These are phyloP conservation scores for Cottus gobio DNA, from an alignment of 2,113 vertebrate species.

Conservation along the genomic window DNA sequence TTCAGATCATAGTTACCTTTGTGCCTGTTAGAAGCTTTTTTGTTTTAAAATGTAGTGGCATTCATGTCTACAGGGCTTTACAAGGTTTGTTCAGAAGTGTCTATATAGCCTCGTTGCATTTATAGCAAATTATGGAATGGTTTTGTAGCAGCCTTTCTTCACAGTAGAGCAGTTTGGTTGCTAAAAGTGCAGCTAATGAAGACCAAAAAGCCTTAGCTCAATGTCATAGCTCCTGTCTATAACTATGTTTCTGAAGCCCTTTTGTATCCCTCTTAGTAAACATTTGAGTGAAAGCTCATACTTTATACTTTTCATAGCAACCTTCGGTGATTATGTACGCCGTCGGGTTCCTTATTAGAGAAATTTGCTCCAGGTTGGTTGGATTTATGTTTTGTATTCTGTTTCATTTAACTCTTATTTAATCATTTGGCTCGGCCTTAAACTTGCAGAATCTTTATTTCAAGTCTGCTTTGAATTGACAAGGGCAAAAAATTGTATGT, in stretches of 20 bases:
- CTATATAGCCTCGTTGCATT: conserved; percentile 34
- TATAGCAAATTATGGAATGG: conserved; percentile 18
- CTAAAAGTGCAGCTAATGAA: conserved; percentile 65
- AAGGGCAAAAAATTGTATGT: conserved; percentile 34
- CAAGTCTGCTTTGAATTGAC: conserved; percentile 42
- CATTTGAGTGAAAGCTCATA: conserved; percentile 22
- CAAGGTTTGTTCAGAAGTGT: conserved; percentile 31
- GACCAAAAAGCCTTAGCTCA: conserved; percentile 71
- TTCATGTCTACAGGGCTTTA: conserved; percentile 28
- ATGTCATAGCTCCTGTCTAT: conserved; percentile 31
- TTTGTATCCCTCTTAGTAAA: conserved; percentile 6
- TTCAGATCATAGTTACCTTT: conserved; percentile 53
- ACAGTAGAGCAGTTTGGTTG: conserved; percentile 31
- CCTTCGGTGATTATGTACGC: conserved; percentile 40
- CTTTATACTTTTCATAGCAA: conserved; percentile 23
- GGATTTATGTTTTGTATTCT: conserved; percentile 21
- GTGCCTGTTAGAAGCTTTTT: conserved; percentile 60
- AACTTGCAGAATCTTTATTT: conserved; percentile 30
- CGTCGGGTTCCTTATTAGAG: conserved; percentile 26
- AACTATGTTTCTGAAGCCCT: conserved; percentile 20
- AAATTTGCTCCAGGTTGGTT: conserved; percentile 6
- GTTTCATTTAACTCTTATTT: conserved; percentile 56
- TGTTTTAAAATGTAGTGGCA: conserved; percentile 21
- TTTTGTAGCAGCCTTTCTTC: conserved; percentile 29
- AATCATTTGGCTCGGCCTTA: conserved; percentile 50